Percentiles rank a stretch among this genome's conserved stretches.
phyloP scores from a whole-genome alignment of 2,797 vertebrate species.

The Hydrocynus forskahlii region DNA sequence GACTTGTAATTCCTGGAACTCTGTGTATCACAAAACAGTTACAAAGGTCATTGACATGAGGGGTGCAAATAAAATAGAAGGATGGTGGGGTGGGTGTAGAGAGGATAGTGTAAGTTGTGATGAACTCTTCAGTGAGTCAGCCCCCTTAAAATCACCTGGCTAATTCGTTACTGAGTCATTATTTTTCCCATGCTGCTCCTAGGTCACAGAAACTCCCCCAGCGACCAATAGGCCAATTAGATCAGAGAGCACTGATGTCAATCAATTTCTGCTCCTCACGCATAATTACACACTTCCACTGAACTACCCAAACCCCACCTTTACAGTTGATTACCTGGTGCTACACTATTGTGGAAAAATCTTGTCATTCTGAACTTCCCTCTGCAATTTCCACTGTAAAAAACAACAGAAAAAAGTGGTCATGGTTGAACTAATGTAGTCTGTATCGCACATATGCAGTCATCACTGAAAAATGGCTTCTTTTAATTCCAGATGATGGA shows the following conservation, averaged over 20 bases:
- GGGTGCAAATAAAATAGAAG: not conserved
- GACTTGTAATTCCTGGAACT: not conserved
- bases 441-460: not conserved
- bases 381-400: not conserved
- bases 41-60: not conserved
- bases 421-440: not conserved
- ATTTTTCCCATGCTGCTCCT: constrained; percentile 33
- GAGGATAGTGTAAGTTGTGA: not conserved
- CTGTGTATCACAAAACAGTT: not conserved
- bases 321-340: constrained; percentile 4
- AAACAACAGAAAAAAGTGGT: not conserved
- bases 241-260: constrained; percentile 23
- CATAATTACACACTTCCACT: constrained; percentile 32
- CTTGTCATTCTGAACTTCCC: not conserved
- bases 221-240: constrained; percentile 28
- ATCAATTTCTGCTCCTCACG: constrained; percentile 33
- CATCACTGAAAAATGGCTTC: not conserved
- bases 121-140: constrained; percentile 46
- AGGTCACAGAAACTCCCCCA: constrained; percentile 45
- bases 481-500: constrained; percentile 1
- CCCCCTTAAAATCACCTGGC: constrained; percentile 28
- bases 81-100: not conserved
- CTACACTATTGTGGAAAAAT: not conserved
- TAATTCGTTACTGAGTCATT: constrained; percentile 48
- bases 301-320: constrained; percentile 27